Evolutionary conservation across 1,140 invertebrate species (phyloP).

Genomic region (Drosophila quadrilineata): DNA sequence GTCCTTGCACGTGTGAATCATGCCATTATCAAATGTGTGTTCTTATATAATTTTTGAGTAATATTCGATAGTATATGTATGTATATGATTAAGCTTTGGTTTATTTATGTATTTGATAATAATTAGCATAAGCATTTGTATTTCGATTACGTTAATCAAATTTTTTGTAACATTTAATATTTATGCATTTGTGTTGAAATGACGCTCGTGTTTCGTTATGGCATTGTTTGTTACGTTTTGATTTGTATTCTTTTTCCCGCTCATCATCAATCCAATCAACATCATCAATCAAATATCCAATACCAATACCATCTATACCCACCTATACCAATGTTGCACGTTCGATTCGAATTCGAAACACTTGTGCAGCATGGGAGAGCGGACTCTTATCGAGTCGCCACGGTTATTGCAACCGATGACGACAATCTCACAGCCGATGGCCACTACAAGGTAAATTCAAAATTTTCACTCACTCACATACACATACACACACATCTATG

Average conservation of each 20-base stretch:
- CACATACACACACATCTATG: background rate
- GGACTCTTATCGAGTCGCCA: constrained; percentile 96
- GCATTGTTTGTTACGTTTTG: constrained; percentile 51
- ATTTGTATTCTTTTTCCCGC: constrained; percentile 61
- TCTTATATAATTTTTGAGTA: background rate
- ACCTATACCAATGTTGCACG: too few relatives aligned
- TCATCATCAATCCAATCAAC: constrained; percentile 59
- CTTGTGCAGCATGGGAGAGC: constrained; percentile 93
- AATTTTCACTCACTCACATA: constrained; percentile 24
- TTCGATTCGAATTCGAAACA: too few relatives aligned
- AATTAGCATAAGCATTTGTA: background rate
- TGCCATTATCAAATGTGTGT: background rate
- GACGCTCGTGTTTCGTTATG: constrained; percentile 40
- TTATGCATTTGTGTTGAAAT: constrained; percentile 45
- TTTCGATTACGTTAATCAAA: background rate
- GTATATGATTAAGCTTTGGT: background rate
- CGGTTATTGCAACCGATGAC: constrained; percentile 92
- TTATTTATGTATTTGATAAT: constrained; percentile 1
- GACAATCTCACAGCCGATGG: constrained; percentile 97
- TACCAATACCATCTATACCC: constrained; percentile 43
- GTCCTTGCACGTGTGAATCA: background rate
- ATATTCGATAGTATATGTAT: background rate
- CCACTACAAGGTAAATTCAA: constrained; percentile 90
- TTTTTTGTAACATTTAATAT: constrained; percentile 15
- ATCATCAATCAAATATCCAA: constrained; percentile 63